These are phyloP conservation scores for Flabesymbios commensalis DNA, from an alignment of 2,888 invertebrate species.

Conservation along the genomic window DNA sequence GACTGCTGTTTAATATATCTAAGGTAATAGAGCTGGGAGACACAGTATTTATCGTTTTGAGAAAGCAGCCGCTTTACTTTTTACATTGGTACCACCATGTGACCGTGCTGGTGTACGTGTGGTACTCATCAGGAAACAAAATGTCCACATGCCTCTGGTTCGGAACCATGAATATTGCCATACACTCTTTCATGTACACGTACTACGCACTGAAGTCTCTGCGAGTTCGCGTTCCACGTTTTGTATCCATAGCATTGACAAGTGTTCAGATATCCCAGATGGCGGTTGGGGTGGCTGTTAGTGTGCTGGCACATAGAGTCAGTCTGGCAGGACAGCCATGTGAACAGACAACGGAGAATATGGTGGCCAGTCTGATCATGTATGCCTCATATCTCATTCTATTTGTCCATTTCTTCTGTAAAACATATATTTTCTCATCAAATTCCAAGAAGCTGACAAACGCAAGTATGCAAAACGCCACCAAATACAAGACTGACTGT, in stretches of 20 bases:
- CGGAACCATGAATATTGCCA: constrained; percentile 64
- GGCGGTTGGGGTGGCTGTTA: constrained; percentile 90
- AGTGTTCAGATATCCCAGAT: constrained; percentile 88
- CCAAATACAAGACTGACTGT: too few relatives aligned
- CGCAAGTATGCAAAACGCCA: too few relatives aligned
- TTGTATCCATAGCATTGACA: constrained; percentile 87
- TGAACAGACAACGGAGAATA: constrained; percentile 61
- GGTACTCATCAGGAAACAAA: constrained; percentile 60
- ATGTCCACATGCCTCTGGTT: constrained; percentile 60
- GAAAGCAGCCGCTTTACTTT: constrained; percentile 65
- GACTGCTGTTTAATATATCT: constrained; percentile 93
- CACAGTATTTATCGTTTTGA: constrained; percentile 62
- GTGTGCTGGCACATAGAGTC: constrained; percentile 73
- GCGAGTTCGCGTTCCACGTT: constrained; percentile 65
- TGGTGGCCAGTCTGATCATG: constrained; percentile 57
- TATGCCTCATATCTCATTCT: constrained; percentile 60
- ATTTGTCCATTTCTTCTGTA: constrained; percentile 61
- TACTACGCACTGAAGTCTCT: constrained; percentile 64
- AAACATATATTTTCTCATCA: too few relatives aligned
- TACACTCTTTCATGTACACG: constrained; percentile 65
- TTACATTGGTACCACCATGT: constrained; percentile 66
- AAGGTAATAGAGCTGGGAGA: constrained; percentile 89
- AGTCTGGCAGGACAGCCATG: constrained; percentile 54
- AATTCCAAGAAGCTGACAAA: too few relatives aligned
- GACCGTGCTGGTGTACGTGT: constrained; percentile 61